Evolutionary conservation across 2,888 invertebrate genomes (phyloP), one percentile per base, ranked within the genome.

Genomic region (Chrysolina americana): DNA sequence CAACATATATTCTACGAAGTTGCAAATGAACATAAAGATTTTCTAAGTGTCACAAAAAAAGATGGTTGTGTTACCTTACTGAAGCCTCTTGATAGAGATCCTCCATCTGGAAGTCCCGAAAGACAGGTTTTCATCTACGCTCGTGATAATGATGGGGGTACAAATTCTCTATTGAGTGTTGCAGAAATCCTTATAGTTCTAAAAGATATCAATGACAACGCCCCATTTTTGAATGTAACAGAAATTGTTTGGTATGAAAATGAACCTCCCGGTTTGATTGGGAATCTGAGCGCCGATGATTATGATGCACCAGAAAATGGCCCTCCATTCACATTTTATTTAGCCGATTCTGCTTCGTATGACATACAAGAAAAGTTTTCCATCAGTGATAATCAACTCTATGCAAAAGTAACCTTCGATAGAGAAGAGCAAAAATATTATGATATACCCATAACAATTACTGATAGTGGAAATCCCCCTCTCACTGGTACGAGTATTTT

Each of bases 191-290:
- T 90, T 62, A 89, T 94, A 76, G 90, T 91, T 76, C 86, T 94
- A 36, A 90, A 91, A 5, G 98, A 98, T 85, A 95, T 97, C 83
- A 99, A 99, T 87, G 98, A 99, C 86, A 98, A 98, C 86, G 95
- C 96, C 0, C 98, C 98, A 0, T 94, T 93, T 85, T 90, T 96
- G 75, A 94, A 94, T 56, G 95, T 94, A 85, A 91, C 92, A 4
- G 93, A 94, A 87, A 94, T 96, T 0, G 93, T 96, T 41, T 96
- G 96, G 96, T 90, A 91, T 81, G 96, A 97, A 89, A 95, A 95
- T 84, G 92, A 93, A 79, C 89, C 89, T 1, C 79, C 80, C 23
- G 94, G 93, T 0, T 90, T 91, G 75, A 92, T 93, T 74, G 91
- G 88, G 0, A 85, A 90, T 65, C 87, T 96, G 59, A 92, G 91